These are phyloP conservation scores for Thalassoma bifasciatum DNA, from an alignment of 2,113 vertebrate genomes.

Conservation along the genomic window DNA sequence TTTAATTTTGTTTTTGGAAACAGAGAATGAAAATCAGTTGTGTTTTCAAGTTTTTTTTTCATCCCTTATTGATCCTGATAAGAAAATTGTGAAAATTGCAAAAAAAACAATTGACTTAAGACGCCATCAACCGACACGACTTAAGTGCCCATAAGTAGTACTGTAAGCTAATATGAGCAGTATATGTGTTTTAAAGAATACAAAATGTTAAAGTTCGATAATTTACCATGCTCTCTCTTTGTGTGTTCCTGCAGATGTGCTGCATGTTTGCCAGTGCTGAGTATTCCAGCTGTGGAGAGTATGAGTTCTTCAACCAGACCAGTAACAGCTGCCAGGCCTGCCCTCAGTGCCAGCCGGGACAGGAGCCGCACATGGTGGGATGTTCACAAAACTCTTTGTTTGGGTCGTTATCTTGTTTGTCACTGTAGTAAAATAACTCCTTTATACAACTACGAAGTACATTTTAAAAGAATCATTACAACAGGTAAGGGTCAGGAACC, in stretches of 20 bases:
- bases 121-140: too few relatives aligned
- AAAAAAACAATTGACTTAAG: too few relatives aligned
- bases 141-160: too few relatives aligned
- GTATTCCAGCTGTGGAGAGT: constrained; percentile 94
- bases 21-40: too few relatives aligned
- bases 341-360: constrained; percentile 92
- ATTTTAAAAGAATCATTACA: background rate
- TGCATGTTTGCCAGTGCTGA: constrained; percentile 88
- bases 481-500: background rate
- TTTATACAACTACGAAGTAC: background rate
- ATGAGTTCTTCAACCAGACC: constrained; percentile 97
- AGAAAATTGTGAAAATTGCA: too few relatives aligned
- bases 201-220: too few relatives aligned
- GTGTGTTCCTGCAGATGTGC: constrained; percentile 83
- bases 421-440: too few relatives aligned
- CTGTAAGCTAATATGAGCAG: too few relatives aligned
- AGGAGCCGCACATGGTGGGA: constrained; percentile 96
- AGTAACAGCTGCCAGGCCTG: constrained; percentile 93
- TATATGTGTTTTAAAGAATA: too few relatives aligned
- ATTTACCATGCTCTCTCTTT: constrained; percentile 3
- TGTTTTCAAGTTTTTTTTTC: too few relatives aligned
- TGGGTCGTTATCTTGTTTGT: background rate
- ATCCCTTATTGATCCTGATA: too few relatives aligned
- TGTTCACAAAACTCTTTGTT: background rate
- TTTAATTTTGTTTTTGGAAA: too few relatives aligned